Percentiles rank a stretch among this genome's conserved stretches.
These are phyloP conservation scores for Plodia interpunctella DNA, from an alignment of 1,140 invertebrate species.

Conservation along the genomic window DNA sequence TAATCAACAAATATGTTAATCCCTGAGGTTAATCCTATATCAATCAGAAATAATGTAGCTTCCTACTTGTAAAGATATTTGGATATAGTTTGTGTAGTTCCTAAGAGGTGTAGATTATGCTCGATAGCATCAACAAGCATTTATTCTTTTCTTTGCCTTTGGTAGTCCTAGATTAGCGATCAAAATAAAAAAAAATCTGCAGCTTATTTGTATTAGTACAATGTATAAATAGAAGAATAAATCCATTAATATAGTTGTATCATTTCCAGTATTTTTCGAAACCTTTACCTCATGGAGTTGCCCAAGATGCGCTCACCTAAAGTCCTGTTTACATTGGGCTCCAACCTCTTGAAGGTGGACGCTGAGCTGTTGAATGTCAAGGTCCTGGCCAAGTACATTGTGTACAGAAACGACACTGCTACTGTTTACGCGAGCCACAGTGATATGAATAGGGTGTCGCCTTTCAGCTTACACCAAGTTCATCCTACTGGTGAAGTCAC, in stretches of 20 bases:
- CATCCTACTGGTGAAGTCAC: constrained; percentile 31
- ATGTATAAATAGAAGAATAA: too few relatives aligned
- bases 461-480: constrained; percentile 45
- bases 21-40: too few relatives aligned
- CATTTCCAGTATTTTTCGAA: constrained; percentile 31
- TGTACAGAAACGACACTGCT: constrained; percentile 38
- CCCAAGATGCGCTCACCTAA: constrained; percentile 34
- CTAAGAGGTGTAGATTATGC: too few relatives aligned
- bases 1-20: too few relatives aligned
- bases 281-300: constrained; percentile 32
- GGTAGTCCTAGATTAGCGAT: too few relatives aligned
- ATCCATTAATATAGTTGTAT: neutral
- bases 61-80: too few relatives aligned
- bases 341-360: constrained; percentile 36
- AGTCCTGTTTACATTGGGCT: constrained; percentile 36
- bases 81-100: too few relatives aligned
- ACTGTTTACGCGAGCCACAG: constrained; percentile 18
- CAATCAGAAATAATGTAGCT: too few relatives aligned
- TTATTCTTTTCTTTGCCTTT: too few relatives aligned
- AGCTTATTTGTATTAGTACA: too few relatives aligned
- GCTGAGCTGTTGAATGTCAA: constrained; percentile 41
- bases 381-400: constrained; percentile 30
- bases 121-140: too few relatives aligned
- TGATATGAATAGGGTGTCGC: constrained; percentile 31
- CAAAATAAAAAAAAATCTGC: too few relatives aligned